Evolutionary conservation across 2,113 vertebrate genomes (phyloP).

Genomic region (Bos javanicus): DNA sequence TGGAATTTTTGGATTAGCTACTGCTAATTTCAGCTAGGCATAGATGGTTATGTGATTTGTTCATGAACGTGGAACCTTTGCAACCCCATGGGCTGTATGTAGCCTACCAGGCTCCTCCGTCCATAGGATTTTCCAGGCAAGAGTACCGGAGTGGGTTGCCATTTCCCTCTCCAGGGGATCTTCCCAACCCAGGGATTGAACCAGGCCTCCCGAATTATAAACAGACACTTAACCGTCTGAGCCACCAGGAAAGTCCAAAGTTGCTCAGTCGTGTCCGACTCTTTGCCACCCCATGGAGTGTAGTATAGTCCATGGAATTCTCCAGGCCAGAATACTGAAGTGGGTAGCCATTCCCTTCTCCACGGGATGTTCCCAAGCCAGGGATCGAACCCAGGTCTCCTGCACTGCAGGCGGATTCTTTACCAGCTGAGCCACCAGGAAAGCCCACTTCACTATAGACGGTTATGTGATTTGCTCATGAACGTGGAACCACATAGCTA

Average conservation of each 20-base stretch:
- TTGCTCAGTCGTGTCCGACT: fast-evolving
- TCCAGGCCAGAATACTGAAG: background rate
- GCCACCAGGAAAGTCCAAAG: background rate
- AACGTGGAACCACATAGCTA: no score
- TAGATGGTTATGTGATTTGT: background rate
- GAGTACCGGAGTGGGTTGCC: background rate
- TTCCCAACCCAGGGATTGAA: background rate
- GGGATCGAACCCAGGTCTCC: background rate
- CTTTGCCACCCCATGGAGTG: background rate
- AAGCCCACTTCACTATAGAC: background rate
- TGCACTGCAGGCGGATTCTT: background rate
- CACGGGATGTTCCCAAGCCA: background rate
- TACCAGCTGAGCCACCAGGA: background rate
- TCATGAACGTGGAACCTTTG: background rate
- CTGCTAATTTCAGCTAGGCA: background rate
- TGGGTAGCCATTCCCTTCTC: background rate
- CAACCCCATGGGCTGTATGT: background rate
- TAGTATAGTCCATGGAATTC: background rate
- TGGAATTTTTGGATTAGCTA: background rate
- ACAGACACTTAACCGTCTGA: fast-evolving
- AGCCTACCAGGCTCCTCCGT: background rate
- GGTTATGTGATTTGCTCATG: background rate
- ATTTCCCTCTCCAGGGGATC: background rate
- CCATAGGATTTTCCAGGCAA: background rate
- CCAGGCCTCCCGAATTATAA: fast-evolving